Evolutionary conservation across 2,888 invertebrate genomes (phyloP).

Genomic region (Helleia helle): DNA sequence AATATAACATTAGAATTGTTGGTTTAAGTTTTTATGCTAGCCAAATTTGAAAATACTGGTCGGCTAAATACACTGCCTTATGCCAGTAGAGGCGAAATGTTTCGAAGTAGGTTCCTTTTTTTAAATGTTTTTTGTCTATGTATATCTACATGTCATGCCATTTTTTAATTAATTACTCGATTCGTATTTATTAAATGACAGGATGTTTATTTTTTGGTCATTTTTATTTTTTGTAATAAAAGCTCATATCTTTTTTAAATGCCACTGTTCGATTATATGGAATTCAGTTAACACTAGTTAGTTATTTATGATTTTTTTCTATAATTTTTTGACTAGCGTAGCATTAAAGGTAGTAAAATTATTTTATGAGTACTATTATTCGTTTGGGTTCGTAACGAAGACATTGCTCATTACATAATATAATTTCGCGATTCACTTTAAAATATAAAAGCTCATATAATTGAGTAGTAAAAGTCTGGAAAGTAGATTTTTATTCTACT

Average conservation of each 20-base stretch:
- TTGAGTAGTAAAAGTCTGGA: neutral
- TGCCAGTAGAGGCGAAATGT: neutral
- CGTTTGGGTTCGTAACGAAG: neutral
- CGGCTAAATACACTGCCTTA: slow-evolving; percentile 3
- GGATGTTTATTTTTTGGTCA: neutral
- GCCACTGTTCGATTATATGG: too few species aligned
- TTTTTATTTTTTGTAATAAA: neutral
- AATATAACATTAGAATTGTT: slow-evolving; percentile 3
- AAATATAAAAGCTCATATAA: neutral
- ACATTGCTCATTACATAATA: neutral
- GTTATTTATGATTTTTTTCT: too few species aligned
- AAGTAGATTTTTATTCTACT: neutral
- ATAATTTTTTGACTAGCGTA: too few species aligned
- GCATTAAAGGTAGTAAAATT: too few species aligned
- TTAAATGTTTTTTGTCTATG: neutral
- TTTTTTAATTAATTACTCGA: neutral
- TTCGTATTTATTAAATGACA: neutral
- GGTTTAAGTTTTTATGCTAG: neutral
- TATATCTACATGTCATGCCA: neutral
- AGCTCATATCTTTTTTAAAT: neutral
- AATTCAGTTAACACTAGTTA: too few species aligned
- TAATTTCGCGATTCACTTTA: neutral
- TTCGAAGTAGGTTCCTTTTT: slow-evolving; percentile 4
- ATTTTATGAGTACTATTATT: too few species aligned
- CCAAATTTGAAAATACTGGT: neutral